Conservation (phyloP, 1,140 invertebrate species). For the Drosophila sulfurigaster region DNA sequence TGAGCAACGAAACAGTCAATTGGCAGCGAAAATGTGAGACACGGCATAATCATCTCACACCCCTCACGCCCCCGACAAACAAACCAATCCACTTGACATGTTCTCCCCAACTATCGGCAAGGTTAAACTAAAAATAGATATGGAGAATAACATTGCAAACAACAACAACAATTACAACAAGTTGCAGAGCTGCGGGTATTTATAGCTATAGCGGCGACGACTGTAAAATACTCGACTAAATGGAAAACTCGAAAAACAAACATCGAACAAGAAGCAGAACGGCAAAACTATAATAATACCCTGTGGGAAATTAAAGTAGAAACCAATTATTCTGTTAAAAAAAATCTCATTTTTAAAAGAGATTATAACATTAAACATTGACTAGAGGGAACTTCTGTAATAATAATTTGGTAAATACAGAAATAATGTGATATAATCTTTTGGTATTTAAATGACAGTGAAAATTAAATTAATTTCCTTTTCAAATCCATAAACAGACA, state of each 20-base stretch:
- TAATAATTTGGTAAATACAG: too few species aligned
- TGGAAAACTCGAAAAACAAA: constrained; percentile 47
- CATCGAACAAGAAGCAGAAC: constrained; percentile 5
- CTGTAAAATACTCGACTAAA: constrained; percentile 41
- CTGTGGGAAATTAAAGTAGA: neutral
- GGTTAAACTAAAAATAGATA: constrained; percentile 57
- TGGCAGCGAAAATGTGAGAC: constrained; percentile 32
- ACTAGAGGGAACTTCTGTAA: too few species aligned
- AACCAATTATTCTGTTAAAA: neutral
- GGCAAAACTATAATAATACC: constrained; percentile 16
- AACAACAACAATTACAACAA: constrained; percentile 32
- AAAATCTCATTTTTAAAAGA: too few species aligned
- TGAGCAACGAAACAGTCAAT: constrained; percentile 36
- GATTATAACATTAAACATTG: too few species aligned
- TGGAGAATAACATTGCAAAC: constrained; percentile 52
- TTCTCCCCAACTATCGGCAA: constrained; percentile 40
- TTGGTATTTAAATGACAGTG: too few species aligned
- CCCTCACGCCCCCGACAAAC: neutral
- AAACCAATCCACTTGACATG: constrained; percentile 2
- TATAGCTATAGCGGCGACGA: constrained; percentile 33
- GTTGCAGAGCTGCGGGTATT: constrained; percentile 46
- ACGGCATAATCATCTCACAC: constrained; percentile 36
- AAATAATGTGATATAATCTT: too few species aligned
- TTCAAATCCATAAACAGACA: too few species aligned
- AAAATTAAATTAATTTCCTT: too few species aligned